Evolutionary conservation across 92 coral and sea anemone genomes (phyloP).

Genomic region (Porites rus): DNA sequence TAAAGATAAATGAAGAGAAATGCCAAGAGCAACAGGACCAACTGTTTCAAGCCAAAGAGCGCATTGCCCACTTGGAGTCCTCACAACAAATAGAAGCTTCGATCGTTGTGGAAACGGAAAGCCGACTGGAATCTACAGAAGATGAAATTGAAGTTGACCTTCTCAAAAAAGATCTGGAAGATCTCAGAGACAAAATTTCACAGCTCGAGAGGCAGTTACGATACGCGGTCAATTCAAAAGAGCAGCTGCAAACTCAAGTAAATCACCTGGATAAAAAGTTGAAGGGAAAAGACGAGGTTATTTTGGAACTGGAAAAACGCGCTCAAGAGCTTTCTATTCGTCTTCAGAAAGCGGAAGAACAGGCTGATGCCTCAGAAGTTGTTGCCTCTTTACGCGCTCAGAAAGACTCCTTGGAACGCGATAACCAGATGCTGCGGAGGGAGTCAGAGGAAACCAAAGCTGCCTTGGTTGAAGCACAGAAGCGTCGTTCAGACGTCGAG

Average conservation of each 20-base stretch:
- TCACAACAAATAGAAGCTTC: conserved; percentile 66
- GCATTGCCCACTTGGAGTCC: conserved; percentile 69
- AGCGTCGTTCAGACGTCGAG: conserved; percentile 84
- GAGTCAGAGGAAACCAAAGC: conserved; percentile 75
- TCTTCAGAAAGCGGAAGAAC: conserved; percentile 78
- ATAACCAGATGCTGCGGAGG: conserved; percentile 87
- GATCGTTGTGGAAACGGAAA: conserved; percentile 37
- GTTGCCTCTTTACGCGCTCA: conserved; percentile 88
- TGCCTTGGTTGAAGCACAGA: conserved; percentile 78
- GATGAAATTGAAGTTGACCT: conserved; percentile 81
- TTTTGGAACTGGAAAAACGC: conserved; percentile 78
- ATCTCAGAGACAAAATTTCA: conserved; percentile 73
- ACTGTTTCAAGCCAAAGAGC: conserved; percentile 76
- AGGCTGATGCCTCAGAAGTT: conserved; percentile 86
- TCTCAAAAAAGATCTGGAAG: conserved; percentile 81
- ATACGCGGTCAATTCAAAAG: conserved; percentile 74
- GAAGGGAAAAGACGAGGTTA: conserved; percentile 84
- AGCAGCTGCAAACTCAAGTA: conserved; percentile 76
- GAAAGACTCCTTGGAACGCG: conserved; percentile 88
- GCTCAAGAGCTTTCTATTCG: conserved; percentile 86
- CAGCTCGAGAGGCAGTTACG: conserved; percentile 86
- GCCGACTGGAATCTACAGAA: conserved; percentile 63
- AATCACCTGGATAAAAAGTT: conserved; percentile 70
- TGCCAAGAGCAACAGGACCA: conserved; percentile 83
- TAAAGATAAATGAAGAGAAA: conserved; percentile 77